Evolutionary conservation across 2,797 vertebrate species (phyloP).

Genomic region (Martes flavigula): DNA sequence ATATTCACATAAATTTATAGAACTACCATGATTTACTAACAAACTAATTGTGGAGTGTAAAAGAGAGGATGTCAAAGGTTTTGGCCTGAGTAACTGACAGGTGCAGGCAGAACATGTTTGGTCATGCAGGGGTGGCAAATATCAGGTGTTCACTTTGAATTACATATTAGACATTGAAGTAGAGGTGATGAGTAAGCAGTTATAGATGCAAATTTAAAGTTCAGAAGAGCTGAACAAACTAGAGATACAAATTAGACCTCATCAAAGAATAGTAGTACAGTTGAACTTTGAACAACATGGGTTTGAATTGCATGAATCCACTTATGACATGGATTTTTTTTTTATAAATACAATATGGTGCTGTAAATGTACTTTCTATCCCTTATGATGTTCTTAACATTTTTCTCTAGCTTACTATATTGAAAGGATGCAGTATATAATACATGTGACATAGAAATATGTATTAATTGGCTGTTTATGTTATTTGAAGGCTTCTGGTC

Average conservation of each 20-base stretch:
- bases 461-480: neutral
- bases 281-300: neutral
- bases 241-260: neutral
- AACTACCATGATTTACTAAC: neutral
- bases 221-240: neutral
- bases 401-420: neutral
- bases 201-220: neutral
- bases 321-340: neutral
- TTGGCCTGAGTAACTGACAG: neutral
- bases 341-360: neutral
- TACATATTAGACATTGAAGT: no score
- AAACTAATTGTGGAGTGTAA: neutral
- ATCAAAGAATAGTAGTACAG: neutral
- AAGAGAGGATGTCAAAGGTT: neutral
- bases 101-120: neutral
- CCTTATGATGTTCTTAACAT: neutral
- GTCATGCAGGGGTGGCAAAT: rapidly evolving
- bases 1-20: neutral
- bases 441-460: neutral
- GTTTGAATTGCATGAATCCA: neutral
- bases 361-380: neutral
- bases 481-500: neutral
- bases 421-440: neutral
- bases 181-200: neutral
- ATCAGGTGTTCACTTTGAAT: neutral